A percentile compares a stretch with the other conserved stretches of the same genome.
Evolutionary conservation across 2,888 invertebrate species (phyloP).

Genomic region (Ctena decussata): DNA sequence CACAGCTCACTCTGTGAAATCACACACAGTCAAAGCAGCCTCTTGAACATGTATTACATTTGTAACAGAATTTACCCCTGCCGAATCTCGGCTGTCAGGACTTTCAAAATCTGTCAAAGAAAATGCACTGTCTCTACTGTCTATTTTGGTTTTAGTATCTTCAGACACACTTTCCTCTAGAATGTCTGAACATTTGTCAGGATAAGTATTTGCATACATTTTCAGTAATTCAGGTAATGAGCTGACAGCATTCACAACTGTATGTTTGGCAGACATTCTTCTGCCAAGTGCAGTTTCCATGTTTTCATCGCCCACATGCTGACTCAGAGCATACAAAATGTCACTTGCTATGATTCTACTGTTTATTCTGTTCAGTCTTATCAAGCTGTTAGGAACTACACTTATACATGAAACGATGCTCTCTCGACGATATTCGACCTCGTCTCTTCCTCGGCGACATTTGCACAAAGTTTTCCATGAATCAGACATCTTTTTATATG

Average conservation of each 20-base stretch:
- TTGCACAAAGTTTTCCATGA: slow-evolving; percentile 31
- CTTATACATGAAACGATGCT: slow-evolving; percentile 62
- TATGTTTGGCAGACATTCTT: slow-evolving; percentile 25
- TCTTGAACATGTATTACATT: background rate
- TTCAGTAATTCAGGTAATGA: slow-evolving; percentile 49
- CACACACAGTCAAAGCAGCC: background rate
- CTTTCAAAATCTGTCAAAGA: background rate
- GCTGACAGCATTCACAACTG: slow-evolving; percentile 19
- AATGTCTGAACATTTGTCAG: background rate
- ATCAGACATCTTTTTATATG: slow-evolving; percentile 85
- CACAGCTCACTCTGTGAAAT: background rate
- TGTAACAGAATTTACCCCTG: background rate
- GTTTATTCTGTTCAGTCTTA: slow-evolving; percentile 61
- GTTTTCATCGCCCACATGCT: slow-evolving; percentile 34
- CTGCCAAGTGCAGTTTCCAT: slow-evolving; percentile 30
- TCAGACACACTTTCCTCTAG: background rate
- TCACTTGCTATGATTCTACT: slow-evolving; percentile 57
- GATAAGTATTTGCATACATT: slow-evolving; percentile 33
- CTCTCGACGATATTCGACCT: slow-evolving; percentile 36
- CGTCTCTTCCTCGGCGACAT: background rate
- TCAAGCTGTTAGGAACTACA: slow-evolving; percentile 28
- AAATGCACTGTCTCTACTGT: slow-evolving; percentile 36
- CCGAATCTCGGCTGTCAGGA: background rate
- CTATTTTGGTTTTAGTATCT: background rate
- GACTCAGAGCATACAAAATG: slow-evolving; percentile 34